Percentiles rank a stretch among this genome's conserved stretches.
These are phyloP conservation scores for Erannis defoliaria DNA, from an alignment of 2,888 invertebrate genomes.

Conservation along the genomic window DNA sequence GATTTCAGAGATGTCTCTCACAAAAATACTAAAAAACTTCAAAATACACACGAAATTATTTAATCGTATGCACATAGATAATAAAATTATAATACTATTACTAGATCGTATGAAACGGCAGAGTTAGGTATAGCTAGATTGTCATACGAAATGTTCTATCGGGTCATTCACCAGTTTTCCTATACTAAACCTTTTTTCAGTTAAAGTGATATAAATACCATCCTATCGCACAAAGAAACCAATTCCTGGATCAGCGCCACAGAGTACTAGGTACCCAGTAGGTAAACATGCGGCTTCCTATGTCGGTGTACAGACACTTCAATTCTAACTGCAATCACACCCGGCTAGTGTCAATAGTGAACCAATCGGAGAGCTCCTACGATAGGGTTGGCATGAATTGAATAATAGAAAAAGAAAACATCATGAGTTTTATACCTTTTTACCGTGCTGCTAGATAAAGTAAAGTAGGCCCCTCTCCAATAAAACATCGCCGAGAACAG, in stretches of 20 bases:
- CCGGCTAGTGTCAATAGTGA: conserved; percentile 68
- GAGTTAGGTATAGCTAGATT: too few relatives aligned
- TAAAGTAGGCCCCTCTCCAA: too few relatives aligned
- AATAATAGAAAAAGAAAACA: neutral
- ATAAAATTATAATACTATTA: too few relatives aligned
- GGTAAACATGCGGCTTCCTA: conserved; percentile 1
- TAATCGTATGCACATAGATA: too few relatives aligned
- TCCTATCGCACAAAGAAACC: conserved; percentile 24
- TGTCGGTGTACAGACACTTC: conserved; percentile 51
- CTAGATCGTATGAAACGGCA: too few relatives aligned
- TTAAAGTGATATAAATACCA: conserved; percentile 24
- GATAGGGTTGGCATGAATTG: conserved; percentile 40
- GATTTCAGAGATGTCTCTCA: too few relatives aligned
- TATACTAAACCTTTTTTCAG: neutral
- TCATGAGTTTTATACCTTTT: too few relatives aligned
- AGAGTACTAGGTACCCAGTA: neutral
- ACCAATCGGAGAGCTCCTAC: conserved; percentile 61
- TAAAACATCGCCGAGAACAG: too few relatives aligned
- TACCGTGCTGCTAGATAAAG: too few relatives aligned
- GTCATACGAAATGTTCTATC: neutral
- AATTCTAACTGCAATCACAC: conserved; percentile 64
- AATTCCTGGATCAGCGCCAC: conserved; percentile 1
- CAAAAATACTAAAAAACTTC: too few relatives aligned
- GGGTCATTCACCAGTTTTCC: neutral
- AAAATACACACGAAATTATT: too few relatives aligned